Conservation (phyloP, 2,113 vertebrate species). For the Miniopterus natalensis region DNA sequence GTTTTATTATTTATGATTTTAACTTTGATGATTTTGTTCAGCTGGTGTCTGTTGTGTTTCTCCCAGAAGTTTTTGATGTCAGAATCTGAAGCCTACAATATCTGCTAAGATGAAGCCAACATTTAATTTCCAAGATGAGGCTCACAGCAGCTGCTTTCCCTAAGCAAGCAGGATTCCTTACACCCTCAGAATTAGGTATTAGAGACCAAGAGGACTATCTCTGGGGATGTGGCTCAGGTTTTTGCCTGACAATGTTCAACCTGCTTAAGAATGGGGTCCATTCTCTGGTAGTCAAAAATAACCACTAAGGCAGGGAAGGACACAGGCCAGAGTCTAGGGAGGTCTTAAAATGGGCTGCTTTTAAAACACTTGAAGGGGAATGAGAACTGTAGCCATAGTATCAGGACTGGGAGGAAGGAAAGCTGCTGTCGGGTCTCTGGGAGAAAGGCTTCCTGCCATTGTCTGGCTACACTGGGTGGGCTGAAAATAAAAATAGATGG, state of each 20-base stretch:
- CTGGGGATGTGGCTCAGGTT: background rate
- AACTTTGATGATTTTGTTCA: background rate
- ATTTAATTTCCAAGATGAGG: background rate
- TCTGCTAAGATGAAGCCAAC: background rate
- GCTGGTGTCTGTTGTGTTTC: background rate
- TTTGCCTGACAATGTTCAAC: background rate
- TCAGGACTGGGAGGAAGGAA: constrained; percentile 67
- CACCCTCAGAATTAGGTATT: background rate
- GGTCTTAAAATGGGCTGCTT: background rate
- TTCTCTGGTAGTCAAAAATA: background rate
- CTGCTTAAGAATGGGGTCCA: background rate
- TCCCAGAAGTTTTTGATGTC: background rate
- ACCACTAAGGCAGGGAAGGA: background rate
- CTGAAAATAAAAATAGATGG: constrained; percentile 75
- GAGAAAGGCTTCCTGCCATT: constrained; percentile 82
- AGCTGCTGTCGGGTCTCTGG: background rate
- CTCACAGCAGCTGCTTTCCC: too few species aligned
- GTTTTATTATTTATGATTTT: background rate
- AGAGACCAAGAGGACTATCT: background rate
- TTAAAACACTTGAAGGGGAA: background rate
- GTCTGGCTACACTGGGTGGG: constrained; percentile 64
- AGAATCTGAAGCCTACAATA: background rate
- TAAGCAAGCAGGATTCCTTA: background rate
- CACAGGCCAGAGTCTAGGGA: background rate
- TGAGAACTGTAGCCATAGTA: background rate